Percentiles rank a stretch among this genome's conserved stretches.
phyloP scores from a whole-genome alignment of 2,797 vertebrate species.

The Saxicola maurus region DNA sequence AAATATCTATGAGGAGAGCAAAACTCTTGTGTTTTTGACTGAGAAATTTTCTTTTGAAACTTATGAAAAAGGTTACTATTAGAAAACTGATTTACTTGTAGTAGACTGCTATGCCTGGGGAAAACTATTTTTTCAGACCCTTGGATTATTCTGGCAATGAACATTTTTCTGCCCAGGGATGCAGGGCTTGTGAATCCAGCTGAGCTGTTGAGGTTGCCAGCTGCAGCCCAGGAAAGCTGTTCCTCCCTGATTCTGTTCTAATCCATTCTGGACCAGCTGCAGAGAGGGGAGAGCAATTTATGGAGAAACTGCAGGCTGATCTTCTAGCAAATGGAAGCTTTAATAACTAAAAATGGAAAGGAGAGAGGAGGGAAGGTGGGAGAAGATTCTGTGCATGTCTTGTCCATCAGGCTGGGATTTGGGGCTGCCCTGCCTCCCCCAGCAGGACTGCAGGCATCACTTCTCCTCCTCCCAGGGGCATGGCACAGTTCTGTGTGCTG shows the following conservation, averaged over 20 bases:
- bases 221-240: not conserved
- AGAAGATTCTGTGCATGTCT: not conserved
- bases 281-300: not conserved
- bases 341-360: not conserved
- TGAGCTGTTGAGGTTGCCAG: not conserved
- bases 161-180: rapidly evolving
- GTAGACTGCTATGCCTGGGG: not conserved
- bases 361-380: not conserved
- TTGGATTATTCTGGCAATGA: not conserved
- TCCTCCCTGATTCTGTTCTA: not conserved
- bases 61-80: not conserved
- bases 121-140: not conserved
- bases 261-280: not conserved
- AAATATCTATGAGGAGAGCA: not conserved
- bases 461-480: not conserved
- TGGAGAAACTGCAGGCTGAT: not conserved
- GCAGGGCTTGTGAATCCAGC: not conserved
- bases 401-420: not conserved
- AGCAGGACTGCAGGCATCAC: rapidly evolving
- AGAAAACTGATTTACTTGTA: not conserved
- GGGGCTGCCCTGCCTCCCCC: not conserved
- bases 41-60: not conserved
- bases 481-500: rapidly evolving
- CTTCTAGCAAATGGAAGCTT: not conserved
- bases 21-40: not conserved